Evolutionary conservation across 2,797 vertebrate genomes (phyloP), one percentile per base, ranked within the genome.

Genomic region (Amniataba percoides): DNA sequence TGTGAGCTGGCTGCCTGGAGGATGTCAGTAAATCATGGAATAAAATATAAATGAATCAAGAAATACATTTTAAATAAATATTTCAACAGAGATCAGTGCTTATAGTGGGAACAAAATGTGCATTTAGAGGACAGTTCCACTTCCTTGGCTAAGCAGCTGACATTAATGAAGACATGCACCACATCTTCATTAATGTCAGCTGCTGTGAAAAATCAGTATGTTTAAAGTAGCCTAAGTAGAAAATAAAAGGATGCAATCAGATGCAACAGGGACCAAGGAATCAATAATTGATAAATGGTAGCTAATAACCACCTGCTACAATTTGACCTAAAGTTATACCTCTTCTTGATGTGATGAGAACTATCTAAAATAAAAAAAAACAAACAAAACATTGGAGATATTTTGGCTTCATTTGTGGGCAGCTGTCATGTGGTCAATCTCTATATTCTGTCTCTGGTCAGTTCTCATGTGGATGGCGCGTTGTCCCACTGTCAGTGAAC

Each of bases 401-500:
- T 31, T 31, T 31, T 31, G 27, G 27, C 27, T 31, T 31, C 27
- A 31, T 5, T 31, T 31, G 3, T 31, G 27, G 27, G 27, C 3
- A 31, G 27, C 27, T 31, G 27, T 31, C 3, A 31, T 31, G 27
- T 31, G 27, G 27, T 31, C 27, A 3, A 31, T 31, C 5, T n/a
- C 5, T 31, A 31, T 31, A 31, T 31, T 3, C 27, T 31, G 27
- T 31, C 27, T 31, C 27, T 31, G 27, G 27, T 31, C 27, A 31
- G 27, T 3, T 31, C 27, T 31, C 5, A 31, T 31, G 3, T 31
- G 27, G 27, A 31, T 5, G 27, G 3, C 27, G 0, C 48, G 4
- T 27, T 74, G 1, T 78, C 81, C 82, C 0, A 74, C n/a, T 31
- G 2, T 0, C 59, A 0, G 0, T 83, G 71, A 92, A 89, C 13